Percentiles rank a stretch among this genome's conserved stretches.
These are phyloP conservation scores for Phortica variegata DNA, from an alignment of 1,140 invertebrate genomes.

Conservation along the genomic window DNA sequence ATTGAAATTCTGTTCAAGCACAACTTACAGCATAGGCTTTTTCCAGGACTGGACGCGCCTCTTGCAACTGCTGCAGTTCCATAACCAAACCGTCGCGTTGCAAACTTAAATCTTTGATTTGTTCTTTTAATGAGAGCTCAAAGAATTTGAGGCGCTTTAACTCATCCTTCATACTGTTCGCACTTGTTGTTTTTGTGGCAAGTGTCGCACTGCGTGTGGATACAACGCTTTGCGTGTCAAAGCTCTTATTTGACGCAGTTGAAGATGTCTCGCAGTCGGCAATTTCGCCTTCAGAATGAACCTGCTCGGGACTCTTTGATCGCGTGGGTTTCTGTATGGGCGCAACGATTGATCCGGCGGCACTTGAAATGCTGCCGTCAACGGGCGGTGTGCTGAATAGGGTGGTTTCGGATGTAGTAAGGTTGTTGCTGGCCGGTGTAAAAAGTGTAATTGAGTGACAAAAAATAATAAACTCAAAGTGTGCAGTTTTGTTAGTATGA, in stretches of 20 bases:
- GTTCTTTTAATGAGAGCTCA: slow-evolving; percentile 56
- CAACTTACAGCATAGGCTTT: slow-evolving; percentile 54
- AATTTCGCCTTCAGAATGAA: slow-evolving; percentile 33
- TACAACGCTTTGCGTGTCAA: slow-evolving; percentile 40
- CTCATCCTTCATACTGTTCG: slow-evolving; percentile 51
- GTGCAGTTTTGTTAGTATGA: neutral
- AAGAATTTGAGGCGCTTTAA: slow-evolving; percentile 57
- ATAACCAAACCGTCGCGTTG: slow-evolving; percentile 59
- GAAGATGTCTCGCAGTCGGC: slow-evolving; percentile 51
- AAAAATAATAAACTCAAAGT: neutral
- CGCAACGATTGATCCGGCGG: slow-evolving; percentile 17
- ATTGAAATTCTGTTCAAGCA: neutral
- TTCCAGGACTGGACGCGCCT: slow-evolving; percentile 53
- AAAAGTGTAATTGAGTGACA: no score
- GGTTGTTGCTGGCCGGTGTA: slow-evolving; percentile 44
- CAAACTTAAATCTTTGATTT: slow-evolving; percentile 58
- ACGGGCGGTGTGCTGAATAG: slow-evolving; percentile 51
- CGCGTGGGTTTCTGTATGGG: slow-evolving; percentile 54
- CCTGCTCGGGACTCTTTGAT: slow-evolving; percentile 18
- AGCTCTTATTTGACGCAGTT: slow-evolving; percentile 50
- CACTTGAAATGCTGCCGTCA: slow-evolving; percentile 17
- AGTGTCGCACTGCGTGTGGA: slow-evolving; percentile 36
- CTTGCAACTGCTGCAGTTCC: slow-evolving; percentile 60
- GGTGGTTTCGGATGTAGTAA: slow-evolving; percentile 50
- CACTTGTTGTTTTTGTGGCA: slow-evolving; percentile 39